Evolutionary conservation across 2,113 vertebrate species (phyloP), one percentile per base, ranked within the genome.

Genomic region (Coptodon bakossiorum): DNA sequence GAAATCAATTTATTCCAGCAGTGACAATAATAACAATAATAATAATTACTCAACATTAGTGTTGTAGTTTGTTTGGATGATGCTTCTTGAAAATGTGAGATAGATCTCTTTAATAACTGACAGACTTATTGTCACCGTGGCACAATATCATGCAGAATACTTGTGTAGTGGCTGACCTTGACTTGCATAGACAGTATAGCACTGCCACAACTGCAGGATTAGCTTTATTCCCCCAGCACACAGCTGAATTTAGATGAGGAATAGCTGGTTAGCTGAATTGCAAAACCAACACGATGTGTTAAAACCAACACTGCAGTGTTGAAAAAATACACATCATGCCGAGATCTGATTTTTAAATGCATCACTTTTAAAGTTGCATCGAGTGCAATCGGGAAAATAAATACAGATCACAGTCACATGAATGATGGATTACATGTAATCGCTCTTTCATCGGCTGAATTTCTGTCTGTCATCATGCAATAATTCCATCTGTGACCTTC

Each of bases 61-160:
- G 34, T 68, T 68, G 10, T 68, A 63, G 19, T 68, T 68, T 68
- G 11, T 68, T 68, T 22, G 63, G 34, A 22, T 24, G 66, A 24
- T 71, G 38, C n/a, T 71, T 71, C 38, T 63, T 36, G 16, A 34
- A 34, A 63, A 11, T 19, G 2, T 34, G 59, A 34, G 31, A 6
- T 3, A 11, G 31, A 36, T 36, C 31, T 36, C 6, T 63, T 63
- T 63, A 73, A 43, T 43, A 27, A 14, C 66, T 73, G 38, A 45
- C 38, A 71, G 38, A 0, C 13, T 2, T 10, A 73, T 45, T 73
- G 22, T 43, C 66, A 45, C 22, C 0, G 12, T 9, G 13, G 0
- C 66, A 73, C 22, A 45, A 27, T 45, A 45, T 45, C n/a, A 73
- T 27, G 22, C 38, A 63, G 24, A 73, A 10, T 45, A 29, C 40